Base-by-base conservation (phyloP, 2,888 invertebrate genomes). In the Tuta absoluta region DNA sequence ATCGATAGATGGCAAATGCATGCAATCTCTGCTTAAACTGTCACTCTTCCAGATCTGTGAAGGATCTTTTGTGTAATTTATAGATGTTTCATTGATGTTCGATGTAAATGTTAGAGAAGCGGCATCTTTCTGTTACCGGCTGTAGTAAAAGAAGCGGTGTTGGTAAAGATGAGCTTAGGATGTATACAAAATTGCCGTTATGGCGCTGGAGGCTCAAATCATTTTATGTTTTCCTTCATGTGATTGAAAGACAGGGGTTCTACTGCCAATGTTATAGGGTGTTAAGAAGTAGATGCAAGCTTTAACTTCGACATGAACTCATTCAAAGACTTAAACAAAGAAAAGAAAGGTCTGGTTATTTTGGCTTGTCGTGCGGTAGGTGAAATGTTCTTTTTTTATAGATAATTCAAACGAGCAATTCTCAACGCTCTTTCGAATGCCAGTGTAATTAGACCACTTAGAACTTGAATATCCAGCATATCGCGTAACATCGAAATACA, bases 401-500 rank as follows among this genome's bases (percentile, higher is more conserved):
- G 33, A 10, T 33, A 33, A 4, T 33, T 33, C 33, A 33, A 8
- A 10, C 33, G 33, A 33, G 33, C 33, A 8, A 33, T 33, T 7
- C 4, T 33, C 33, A 7, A 7, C 4, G 4, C 10, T 4, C 45
- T 17, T 0, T 8, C 33, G 41, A 75, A 19, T 17, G 19, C 17
- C 21, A 21, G 23, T 23, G 11, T 11, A 19, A 23, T 23, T 10
- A 23, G 21, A 19, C 7, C 11, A 11, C 21, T 12, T 12, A 12
- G 5, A 66, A 68, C 65, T 67, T 66, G 70, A 71, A 72, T 74
- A 70, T 68, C 71, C 62, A 67, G 69, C 71, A 72, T 72, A 70
- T 70, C 68, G 63, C 33, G n/a, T 33, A 33, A 24, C 56, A 33
- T 33, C 56, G 17, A 28, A 56, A 33, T 56, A 24, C 33, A 33